These are phyloP conservation scores for Scaptomyza graminum DNA, from an alignment of 1,140 invertebrate species.

Conservation along the genomic window DNA sequence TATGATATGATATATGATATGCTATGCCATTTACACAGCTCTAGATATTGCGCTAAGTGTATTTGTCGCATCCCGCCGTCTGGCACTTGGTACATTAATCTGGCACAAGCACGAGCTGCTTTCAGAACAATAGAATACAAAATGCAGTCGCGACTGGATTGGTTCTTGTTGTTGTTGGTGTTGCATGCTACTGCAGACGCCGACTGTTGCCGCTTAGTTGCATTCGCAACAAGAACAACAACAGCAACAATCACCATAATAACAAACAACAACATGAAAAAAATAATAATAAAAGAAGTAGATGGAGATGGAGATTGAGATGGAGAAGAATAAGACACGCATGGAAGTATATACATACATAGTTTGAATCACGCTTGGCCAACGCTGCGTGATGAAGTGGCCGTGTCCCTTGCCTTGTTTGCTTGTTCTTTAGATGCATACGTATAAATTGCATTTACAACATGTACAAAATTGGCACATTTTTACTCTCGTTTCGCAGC, in stretches of 20 bases:
- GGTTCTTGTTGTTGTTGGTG: background rate
- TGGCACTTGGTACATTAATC: slow-evolving; percentile 63
- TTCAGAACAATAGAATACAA: slow-evolving; percentile 63
- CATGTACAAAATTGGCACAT: slow-evolving; percentile 70
- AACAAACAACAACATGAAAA: slow-evolving; percentile 43
- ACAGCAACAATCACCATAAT: slow-evolving; percentile 13
- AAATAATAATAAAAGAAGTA: slow-evolving; percentile 2
- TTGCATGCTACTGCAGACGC: slow-evolving; percentile 39
- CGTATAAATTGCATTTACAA: slow-evolving; percentile 51
- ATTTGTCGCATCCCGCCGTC: background rate
- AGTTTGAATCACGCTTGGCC: slow-evolving; percentile 69
- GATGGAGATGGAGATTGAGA: too few species aligned
- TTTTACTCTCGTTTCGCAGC: slow-evolving; percentile 70
- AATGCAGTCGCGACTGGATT: slow-evolving; percentile 20
- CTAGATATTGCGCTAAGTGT: background rate
- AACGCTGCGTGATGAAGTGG: slow-evolving; percentile 79
- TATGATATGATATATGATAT: too few species aligned
- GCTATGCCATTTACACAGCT: too few species aligned
- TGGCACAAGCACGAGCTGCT: slow-evolving; percentile 76
- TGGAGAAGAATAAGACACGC: slow-evolving; percentile 33
- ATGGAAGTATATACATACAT: slow-evolving; percentile 6
- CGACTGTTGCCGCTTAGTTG: slow-evolving; percentile 51
- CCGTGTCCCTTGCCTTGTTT: slow-evolving; percentile 64
- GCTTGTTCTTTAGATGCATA: slow-evolving; percentile 35
- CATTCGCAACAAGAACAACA: slow-evolving; percentile 31